Evolutionary conservation across 1,140 invertebrate genomes (phyloP).

Genomic region (Lysiphlebus fabarum): DNA sequence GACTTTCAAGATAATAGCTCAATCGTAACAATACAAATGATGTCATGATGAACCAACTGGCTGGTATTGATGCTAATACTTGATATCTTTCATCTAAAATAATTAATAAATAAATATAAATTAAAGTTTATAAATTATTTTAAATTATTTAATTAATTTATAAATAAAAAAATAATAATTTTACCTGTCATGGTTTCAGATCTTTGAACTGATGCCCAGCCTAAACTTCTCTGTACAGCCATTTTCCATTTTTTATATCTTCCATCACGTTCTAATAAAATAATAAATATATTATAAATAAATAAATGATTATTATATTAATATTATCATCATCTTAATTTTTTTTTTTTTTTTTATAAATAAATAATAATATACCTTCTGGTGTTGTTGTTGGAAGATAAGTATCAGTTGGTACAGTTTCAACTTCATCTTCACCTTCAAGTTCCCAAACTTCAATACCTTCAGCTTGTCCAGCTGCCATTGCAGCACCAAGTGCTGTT

Average conservation of each 20-base stretch:
- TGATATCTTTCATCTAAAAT: conserved; percentile 70
- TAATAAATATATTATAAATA: conserved; percentile 25
- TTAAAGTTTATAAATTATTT: conserved; percentile 12
- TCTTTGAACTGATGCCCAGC: conserved; percentile 76
- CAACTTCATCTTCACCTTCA: conserved; percentile 50
- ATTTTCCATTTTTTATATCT: conserved; percentile 89
- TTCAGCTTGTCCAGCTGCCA: conserved; percentile 80
- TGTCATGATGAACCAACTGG: conserved; percentile 63
- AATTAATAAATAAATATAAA: conserved; percentile 6
- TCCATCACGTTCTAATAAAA: conserved; percentile 69
- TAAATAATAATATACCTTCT: conserved; percentile 65
- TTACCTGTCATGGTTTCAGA: conserved; percentile 72
- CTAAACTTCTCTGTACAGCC: conserved; percentile 83
- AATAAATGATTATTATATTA: conserved; percentile 24
- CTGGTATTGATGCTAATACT: conserved; percentile 69
- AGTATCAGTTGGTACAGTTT: conserved; percentile 66
- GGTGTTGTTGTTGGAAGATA: conserved; percentile 76
- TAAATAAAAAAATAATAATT: conserved; percentile 13
- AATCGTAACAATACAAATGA: conserved; percentile 63
- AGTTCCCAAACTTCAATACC: conserved; percentile 66
- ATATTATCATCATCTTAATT: conserved; percentile 4
- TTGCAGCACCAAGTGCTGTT: conserved; percentile 85
- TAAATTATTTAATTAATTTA: conserved; percentile 16
- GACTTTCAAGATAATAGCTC: conserved; percentile 44
- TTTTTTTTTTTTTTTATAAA: conserved; percentile 11